phyloP scores from a whole-genome alignment of 2,113 vertebrate genomes.

The Sceloporus tristichus region DNA sequence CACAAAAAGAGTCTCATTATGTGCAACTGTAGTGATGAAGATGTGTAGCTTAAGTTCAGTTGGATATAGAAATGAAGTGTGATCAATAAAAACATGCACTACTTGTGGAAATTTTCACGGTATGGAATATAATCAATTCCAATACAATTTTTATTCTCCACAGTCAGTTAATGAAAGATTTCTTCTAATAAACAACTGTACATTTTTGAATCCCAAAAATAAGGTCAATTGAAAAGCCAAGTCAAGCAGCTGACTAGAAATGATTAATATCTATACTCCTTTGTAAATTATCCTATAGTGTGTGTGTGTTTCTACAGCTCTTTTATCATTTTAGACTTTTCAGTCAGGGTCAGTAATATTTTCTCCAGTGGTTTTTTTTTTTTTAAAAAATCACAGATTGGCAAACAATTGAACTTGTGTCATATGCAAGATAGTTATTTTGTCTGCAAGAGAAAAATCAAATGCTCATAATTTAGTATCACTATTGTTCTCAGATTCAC shows the following conservation, averaged over 20 bases:
- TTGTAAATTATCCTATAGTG: slow-evolving; percentile 21
- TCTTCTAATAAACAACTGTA: slow-evolving; percentile 38
- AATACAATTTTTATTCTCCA: slow-evolving; percentile 39
- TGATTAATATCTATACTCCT: neutral
- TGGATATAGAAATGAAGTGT: neutral
- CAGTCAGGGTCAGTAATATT: slow-evolving; percentile 10
- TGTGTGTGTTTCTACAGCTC: neutral
- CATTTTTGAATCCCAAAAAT: slow-evolving; percentile 2
- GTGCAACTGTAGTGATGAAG: slow-evolving; percentile 20
- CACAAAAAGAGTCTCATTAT: slow-evolving; percentile 23
- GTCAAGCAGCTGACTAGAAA: neutral
- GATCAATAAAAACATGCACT: neutral
- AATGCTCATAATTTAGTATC: slow-evolving; percentile 19
- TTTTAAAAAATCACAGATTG: neutral
- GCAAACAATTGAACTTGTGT: slow-evolving; percentile 26
- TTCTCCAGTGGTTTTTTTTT: neutral
- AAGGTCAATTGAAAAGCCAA: fast-evolving
- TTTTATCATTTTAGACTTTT: slow-evolving; percentile 27
- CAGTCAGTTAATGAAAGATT: neutral
- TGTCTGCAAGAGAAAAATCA: neutral
- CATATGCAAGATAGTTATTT: neutral
- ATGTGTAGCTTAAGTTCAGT: neutral
- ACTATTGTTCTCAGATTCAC: neutral
- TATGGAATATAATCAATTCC: neutral
- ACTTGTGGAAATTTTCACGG: neutral